Percentiles rank a stretch among this genome's conserved stretches.
Conservation (phyloP, 92 coral and sea anemone genomes). For the Meandrina meandrites region DNA sequence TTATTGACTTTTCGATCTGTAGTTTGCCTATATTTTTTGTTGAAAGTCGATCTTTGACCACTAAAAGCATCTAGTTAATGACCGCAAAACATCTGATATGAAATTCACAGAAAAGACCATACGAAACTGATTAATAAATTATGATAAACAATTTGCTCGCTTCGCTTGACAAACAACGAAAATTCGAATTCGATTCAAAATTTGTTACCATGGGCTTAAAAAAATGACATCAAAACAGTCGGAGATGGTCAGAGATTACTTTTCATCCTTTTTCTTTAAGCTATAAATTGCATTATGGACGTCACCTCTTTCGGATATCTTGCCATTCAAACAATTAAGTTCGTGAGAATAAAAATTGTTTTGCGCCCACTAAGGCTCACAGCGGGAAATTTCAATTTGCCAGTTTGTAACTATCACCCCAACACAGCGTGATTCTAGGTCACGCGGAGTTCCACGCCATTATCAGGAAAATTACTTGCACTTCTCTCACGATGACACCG, state of each 20-base stretch:
- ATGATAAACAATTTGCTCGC: neutral
- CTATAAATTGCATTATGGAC: neutral
- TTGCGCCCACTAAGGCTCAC: neutral
- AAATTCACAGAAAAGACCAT: neutral
- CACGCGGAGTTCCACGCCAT: neutral
- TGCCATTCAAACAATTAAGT: neutral
- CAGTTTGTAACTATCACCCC: neutral
- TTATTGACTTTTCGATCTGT: neutral
- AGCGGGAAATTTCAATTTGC: neutral
- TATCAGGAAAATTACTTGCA: neutral
- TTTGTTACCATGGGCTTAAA: neutral
- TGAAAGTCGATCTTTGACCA: neutral
- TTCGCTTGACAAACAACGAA: neutral
- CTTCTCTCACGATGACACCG: neutral
- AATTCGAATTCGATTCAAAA: neutral
- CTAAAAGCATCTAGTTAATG: neutral
- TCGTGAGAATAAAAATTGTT: neutral
- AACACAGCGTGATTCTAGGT: neutral
- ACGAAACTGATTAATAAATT: conserved; percentile 3
- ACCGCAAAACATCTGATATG: neutral
- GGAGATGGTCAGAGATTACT: neutral
- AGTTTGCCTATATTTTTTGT: neutral
- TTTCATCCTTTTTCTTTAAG: neutral
- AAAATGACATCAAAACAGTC: neutral
- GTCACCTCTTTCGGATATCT: neutral